Percentiles rank a stretch among this genome's conserved stretches.
Evolutionary conservation across 2,888 invertebrate species (phyloP).

Genomic region (Ennomos erosarius): DNA sequence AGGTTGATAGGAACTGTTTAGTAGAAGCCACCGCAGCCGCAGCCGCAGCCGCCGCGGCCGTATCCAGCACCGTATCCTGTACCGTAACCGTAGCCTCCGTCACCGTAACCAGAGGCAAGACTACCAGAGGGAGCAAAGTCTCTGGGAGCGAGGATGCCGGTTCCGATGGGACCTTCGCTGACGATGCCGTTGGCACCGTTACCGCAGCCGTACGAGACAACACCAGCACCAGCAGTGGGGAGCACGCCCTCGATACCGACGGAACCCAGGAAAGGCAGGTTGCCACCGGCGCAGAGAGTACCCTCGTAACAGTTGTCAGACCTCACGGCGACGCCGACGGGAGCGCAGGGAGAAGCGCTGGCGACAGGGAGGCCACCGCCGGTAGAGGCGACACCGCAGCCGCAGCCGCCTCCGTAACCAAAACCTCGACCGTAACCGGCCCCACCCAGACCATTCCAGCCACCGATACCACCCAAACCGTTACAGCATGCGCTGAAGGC

Average conservation of each 20-base stretch:
- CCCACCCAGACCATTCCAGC: constrained; percentile 26
- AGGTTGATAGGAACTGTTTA: neutral
- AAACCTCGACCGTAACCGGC: too few relatives aligned
- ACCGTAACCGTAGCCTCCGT: constrained; percentile 11
- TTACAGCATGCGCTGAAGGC: constrained; percentile 11
- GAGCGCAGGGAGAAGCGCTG: constrained; percentile 46
- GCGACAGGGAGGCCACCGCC: constrained; percentile 46
- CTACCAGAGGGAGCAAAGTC: constrained; percentile 23
- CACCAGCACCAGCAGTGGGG: constrained; percentile 46
- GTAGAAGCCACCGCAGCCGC: constrained; percentile 16
- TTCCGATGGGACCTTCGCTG: constrained; percentile 35
- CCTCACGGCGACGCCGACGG: constrained; percentile 46
- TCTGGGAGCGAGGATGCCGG: constrained; percentile 32
- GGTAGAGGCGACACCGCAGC: constrained; percentile 41
- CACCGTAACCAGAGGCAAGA: neutral
- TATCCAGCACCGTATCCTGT: constrained; percentile 22
- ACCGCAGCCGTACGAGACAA: constrained; percentile 47
- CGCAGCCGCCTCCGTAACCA: constrained; percentile 28
- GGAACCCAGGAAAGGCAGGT: constrained; percentile 53
- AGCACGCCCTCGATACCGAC: constrained; percentile 49
- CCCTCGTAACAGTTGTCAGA: constrained; percentile 55
- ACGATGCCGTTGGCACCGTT: constrained; percentile 38
- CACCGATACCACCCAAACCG: constrained; percentile 13
- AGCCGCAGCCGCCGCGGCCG: constrained; percentile 21
- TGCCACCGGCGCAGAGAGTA: constrained; percentile 42